Percentiles rank a stretch among this genome's conserved stretches.
These are phyloP conservation scores for Palythoa grandis DNA, from an alignment of 92 coral and sea anemone genomes.

Conservation along the genomic window DNA sequence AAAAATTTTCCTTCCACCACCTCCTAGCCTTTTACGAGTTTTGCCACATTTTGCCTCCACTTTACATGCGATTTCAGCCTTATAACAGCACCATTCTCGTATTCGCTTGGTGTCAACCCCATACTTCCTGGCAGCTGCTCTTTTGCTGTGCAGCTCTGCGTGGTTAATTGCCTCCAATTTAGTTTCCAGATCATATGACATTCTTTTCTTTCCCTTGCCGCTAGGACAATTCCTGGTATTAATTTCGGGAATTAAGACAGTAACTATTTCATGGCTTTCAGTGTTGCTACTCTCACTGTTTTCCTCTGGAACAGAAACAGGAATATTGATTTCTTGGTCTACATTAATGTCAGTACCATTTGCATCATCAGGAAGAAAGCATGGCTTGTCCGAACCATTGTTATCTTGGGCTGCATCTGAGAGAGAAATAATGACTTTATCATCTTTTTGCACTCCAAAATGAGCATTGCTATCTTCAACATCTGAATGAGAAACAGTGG, in stretches of 20 bases:
- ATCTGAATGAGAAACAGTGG: neutral
- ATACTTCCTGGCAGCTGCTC: constrained; percentile 44
- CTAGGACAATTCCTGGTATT: constrained; percentile 11
- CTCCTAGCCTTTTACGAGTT: constrained; percentile 31
- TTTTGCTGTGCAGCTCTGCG: constrained; percentile 27
- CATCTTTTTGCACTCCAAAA: neutral
- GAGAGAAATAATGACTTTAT: neutral
- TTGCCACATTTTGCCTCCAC: constrained; percentile 29
- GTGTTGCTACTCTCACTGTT: neutral
- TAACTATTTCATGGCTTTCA: neutral
- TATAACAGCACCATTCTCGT: constrained; percentile 45
- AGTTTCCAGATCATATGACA: constrained; percentile 44
- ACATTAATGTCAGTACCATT: no score
- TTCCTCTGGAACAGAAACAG: neutral
- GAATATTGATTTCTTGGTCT: neutral
- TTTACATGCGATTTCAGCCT: constrained; percentile 43
- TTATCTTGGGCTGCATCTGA: neutral
- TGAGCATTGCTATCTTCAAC: neutral
- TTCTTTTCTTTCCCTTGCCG: constrained; percentile 47
- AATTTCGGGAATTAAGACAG: constrained; percentile 9
- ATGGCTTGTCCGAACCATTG: neutral
- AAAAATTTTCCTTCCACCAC: constrained; percentile 42
- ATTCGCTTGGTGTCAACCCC: constrained; percentile 42
- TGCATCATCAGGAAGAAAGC: neutral
- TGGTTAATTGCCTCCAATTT: constrained; percentile 33